Percentiles rank a stretch among this genome's conserved stretches.
These are phyloP conservation scores for Malurus alboscapulatus DNA, from an alignment of 2,113 vertebrate genomes.

Conservation along the genomic window DNA sequence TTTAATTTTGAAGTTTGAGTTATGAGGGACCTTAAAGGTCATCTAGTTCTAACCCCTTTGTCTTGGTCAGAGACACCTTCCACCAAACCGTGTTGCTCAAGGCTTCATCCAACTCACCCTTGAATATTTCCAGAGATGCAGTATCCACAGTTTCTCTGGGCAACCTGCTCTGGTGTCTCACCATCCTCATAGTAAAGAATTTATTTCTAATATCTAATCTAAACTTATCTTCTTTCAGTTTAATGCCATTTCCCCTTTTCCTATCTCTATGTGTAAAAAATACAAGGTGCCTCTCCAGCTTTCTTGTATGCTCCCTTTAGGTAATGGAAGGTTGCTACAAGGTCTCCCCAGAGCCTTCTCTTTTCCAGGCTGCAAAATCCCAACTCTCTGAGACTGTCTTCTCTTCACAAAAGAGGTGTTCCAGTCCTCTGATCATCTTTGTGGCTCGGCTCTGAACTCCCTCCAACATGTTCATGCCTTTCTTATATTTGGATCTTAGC, in stretches of 20 bases:
- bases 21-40: background rate
- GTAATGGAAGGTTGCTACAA: background rate
- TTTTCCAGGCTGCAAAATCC: background rate
- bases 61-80: background rate
- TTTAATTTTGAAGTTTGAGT: background rate
- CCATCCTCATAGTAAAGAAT: background rate
- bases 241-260: no score
- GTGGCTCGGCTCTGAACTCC: background rate
- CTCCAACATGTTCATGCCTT: background rate
- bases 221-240: background rate
- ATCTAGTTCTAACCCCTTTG: no score
- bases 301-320: background rate
- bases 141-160: background rate
- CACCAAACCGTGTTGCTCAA: background rate
- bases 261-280: background rate
- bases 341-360: background rate
- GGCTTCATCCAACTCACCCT: background rate
- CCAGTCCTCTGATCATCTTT: background rate
- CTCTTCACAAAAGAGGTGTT: background rate
- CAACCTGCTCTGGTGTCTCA: background rate
- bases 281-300: background rate
- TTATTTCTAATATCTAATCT: background rate
- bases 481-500: background rate
- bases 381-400: no score
- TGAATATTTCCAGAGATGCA: background rate